Base-by-base conservation (phyloP, 53 echinoderm and acorn worm genomes). In the Crossaster papposus region DNA sequence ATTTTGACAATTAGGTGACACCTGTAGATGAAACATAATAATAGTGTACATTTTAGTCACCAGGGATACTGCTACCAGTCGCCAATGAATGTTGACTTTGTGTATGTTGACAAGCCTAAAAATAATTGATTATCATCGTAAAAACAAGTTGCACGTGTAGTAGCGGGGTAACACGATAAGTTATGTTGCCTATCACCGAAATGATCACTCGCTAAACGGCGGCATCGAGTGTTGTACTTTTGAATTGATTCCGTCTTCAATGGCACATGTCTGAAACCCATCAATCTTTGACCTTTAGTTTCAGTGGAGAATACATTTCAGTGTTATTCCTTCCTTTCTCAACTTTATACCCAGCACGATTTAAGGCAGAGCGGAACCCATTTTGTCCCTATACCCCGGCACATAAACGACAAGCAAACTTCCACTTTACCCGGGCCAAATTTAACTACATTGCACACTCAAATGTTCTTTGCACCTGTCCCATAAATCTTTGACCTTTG, bases 1-100 rank as follows among this genome's bases (percentile, higher is more conserved):
- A 4, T 38, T 38, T 38, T 7, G 38, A 38, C 38, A 38, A 52
- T 52, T 52, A 17, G 55, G 55, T 55, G 14, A 55, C 73, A 73
- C 73, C 24, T 73, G 28, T 73, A 28, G 14, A 73, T 73, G 10
- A 73, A 32, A n/a, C n/a, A n/a, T n/a, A n/a, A n/a, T n/a, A 14
- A 65, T 13, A 82, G 23, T 65, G 65, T 82, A 65, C 37, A n/a
- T n/a, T 20, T 30, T 29, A 14, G 82, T 82, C 65, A 64, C 82
- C 68, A 12, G 35, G 82, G 81, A 64, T 81, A 82, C 82, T 4
- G 36, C 29, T 26, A 38, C 65, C 18, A 20, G 24, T 70, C 35
- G 82, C 65, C 30, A 36, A 68, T 82, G 70, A 82, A 82, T 82
- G 68, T 36, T 2, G 54, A n/a, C 2, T 5, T 58, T 26, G 36